phyloP scores from a whole-genome alignment of 2,888 invertebrate genomes.

The Melitaea athalia region DNA sequence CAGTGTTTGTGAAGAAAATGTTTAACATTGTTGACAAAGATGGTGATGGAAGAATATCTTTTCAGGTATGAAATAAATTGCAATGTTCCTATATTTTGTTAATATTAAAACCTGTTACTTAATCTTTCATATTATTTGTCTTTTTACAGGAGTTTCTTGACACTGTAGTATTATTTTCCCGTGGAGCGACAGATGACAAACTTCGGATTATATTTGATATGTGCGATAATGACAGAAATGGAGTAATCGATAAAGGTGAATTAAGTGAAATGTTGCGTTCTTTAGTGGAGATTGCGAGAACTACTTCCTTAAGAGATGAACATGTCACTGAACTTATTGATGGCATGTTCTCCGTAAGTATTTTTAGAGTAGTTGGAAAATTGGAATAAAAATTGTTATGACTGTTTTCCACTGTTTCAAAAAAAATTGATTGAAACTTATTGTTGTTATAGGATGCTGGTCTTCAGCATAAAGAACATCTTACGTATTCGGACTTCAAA shows the following conservation, averaged over 20 bases:
- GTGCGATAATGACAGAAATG: constrained; percentile 97
- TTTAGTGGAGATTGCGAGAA: constrained; percentile 95
- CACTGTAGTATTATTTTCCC: constrained; percentile 94
- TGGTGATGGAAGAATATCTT: constrained; percentile 95
- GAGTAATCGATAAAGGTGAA: constrained; percentile 96
- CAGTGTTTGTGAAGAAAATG: constrained; percentile 98
- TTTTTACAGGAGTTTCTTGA: constrained; percentile 91
- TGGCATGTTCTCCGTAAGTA: constrained; percentile 92
- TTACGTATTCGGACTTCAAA: constrained; percentile 96
- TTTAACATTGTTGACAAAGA: constrained; percentile 98
- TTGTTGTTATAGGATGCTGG: constrained; percentile 88
- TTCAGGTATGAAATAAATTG: constrained; percentile 83
- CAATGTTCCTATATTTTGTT: not conserved
- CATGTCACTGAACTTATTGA: constrained; percentile 96
- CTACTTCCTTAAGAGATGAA: constrained; percentile 93
- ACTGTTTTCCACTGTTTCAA: not conserved
- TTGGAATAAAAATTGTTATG: not conserved
- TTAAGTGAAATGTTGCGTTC: constrained; percentile 96
- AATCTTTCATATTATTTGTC: too few relatives aligned
- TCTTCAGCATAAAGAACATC: constrained; percentile 92
- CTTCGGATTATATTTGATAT: constrained; percentile 97
- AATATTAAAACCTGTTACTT: not conserved
- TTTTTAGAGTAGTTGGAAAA: not conserved
- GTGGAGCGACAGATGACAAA: constrained; percentile 96
- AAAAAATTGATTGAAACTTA: not conserved